Conservation (phyloP, 2,797 vertebrate genomes). For the Phrynocephalus vlangalii region DNA sequence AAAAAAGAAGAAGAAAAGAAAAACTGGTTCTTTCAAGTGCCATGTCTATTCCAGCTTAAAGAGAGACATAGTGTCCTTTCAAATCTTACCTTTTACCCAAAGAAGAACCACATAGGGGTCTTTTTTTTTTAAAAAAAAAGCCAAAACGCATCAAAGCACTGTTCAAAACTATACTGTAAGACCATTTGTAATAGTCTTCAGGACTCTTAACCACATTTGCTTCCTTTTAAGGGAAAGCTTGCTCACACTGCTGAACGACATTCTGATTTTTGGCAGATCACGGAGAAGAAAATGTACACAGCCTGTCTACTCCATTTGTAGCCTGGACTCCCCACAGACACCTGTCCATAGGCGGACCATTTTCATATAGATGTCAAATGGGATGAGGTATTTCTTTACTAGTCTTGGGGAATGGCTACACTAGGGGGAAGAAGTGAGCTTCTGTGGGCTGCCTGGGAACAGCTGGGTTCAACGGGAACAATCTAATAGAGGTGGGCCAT, state of each 20-base stretch:
- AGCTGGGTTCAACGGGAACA: too few species aligned
- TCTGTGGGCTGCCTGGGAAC: too few species aligned
- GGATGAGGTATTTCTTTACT: too few species aligned
- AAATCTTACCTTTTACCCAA: rapidly evolving
- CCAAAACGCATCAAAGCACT: neutral
- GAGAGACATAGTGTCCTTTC: neutral
- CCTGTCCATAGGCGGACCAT: too few species aligned
- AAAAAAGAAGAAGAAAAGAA: neutral
- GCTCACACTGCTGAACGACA: neutral
- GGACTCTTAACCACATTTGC: neutral
- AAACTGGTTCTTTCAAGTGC: neutral
- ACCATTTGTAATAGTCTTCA: neutral
- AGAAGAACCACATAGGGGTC: neutral
- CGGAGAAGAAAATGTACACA: neutral
- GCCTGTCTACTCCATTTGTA: neutral
- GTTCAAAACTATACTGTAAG: neutral
- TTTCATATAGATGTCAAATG: too few species aligned
- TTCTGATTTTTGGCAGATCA: neutral
- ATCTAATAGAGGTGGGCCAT: too few species aligned
- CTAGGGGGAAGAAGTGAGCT: too few species aligned
- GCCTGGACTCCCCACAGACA: too few species aligned
- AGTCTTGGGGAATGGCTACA: too few species aligned
- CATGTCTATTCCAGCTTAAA: slow-evolving; percentile 26
- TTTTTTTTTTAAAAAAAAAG: neutral
- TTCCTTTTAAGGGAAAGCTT: neutral